Evolutionary conservation across 2,797 vertebrate species (phyloP).

Genomic region (Streptopelia turtur): DNA sequence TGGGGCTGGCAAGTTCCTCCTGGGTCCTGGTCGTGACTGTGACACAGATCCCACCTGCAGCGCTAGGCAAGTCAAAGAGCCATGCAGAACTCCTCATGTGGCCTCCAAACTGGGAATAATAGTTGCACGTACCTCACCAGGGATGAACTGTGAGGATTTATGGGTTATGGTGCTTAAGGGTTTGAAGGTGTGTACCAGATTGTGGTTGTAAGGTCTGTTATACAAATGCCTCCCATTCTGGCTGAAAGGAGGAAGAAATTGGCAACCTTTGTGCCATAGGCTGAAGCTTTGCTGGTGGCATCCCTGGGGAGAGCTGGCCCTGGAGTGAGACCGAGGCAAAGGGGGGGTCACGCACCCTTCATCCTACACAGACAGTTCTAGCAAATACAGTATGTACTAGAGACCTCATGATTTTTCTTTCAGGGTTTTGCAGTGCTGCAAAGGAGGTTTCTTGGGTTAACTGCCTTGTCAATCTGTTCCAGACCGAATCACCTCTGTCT

Average conservation of each 20-base stretch:
- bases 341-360: rapidly evolving
- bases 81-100: not conserved
- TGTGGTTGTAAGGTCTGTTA: not conserved
- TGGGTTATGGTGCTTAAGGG: not conserved
- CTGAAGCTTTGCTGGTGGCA: not conserved
- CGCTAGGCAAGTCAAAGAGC: not conserved
- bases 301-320: not conserved
- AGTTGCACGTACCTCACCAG: not conserved
- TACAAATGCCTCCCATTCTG: not conserved
- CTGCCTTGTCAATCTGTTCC: not conserved
- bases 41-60: not conserved
- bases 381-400: not conserved
- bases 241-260: not conserved
- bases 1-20: not conserved
- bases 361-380: not conserved
- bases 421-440: not conserved
- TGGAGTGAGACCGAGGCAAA: rapidly evolving
- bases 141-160: not conserved
- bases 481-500: not conserved
- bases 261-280: rapidly evolving
- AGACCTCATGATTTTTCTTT: not conserved
- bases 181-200: not conserved
- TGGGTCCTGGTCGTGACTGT: not conserved
- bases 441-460: not conserved
- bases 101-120: not conserved